phyloP scores from a whole-genome alignment of 2,113 vertebrate genomes.

The Scortum barcoo region DNA sequence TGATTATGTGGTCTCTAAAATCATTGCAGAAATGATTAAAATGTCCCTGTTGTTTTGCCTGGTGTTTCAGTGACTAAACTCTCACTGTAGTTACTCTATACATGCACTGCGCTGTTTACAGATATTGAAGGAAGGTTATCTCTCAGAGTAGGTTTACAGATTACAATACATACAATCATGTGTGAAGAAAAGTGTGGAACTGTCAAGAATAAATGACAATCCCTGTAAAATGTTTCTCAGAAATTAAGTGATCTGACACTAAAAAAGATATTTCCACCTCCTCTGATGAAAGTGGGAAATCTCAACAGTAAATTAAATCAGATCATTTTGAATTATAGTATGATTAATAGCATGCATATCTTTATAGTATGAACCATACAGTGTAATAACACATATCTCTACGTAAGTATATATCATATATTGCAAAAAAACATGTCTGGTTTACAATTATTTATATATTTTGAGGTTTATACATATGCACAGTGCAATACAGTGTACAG shows the following conservation, averaged over 20 bases:
- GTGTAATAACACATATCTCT: neutral
- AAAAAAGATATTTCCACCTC: neutral
- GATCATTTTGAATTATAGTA: neutral
- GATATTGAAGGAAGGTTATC: neutral
- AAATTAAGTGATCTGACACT: neutral
- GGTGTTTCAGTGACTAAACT: constrained; percentile 69
- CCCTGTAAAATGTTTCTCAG: neutral
- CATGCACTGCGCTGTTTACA: neutral
- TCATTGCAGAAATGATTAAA: constrained; percentile 50
- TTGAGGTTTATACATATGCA: neutral
- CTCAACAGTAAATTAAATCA: neutral
- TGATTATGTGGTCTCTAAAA: constrained; percentile 63
- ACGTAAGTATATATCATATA: too few species aligned
- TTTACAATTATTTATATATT: neutral
- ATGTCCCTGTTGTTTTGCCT: constrained; percentile 79
- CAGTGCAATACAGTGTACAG: neutral
- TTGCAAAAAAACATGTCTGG: neutral
- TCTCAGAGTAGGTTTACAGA: neutral
- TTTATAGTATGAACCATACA: neutral
- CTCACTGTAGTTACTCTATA: neutral
- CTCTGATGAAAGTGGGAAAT: neutral
- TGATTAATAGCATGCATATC: neutral
- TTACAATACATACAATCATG: too few species aligned
- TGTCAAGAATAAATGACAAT: neutral
- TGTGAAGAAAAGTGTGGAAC: neutral